A percentile compares a stretch with the other conserved stretches of the same genome.
Conservation (phyloP, 2,888 invertebrate genomes). For the Eupeodes luniger region DNA sequence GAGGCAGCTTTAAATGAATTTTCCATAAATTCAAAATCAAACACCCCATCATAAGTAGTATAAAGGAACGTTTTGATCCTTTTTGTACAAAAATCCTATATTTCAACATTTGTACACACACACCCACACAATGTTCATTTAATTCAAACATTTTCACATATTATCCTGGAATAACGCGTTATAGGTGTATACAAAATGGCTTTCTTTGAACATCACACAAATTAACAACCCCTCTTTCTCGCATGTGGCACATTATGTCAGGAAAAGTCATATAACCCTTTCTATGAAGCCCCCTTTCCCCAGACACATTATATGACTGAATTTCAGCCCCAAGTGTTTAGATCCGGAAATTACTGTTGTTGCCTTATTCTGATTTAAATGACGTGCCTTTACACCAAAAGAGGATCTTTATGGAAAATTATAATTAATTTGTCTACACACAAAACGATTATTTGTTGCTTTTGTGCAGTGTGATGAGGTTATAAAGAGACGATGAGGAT, state of each 20-base stretch:
- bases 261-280: constrained; percentile 13
- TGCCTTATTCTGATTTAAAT: constrained; percentile 54
- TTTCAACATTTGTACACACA: constrained; percentile 1
- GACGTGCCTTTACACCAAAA: constrained; percentile 25
- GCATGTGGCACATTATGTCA: constrained; percentile 26
- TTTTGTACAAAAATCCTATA: not conserved
- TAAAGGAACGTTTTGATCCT: constrained; percentile 31
- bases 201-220: not conserved
- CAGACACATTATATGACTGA: not conserved
- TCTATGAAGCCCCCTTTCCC: not conserved
- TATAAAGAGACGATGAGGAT: constrained; percentile 1
- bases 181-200: not conserved
- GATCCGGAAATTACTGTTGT: constrained; percentile 66
- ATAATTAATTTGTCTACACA: constrained; percentile 66
- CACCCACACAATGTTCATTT: constrained; percentile 29
- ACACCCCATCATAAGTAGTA: not conserved
- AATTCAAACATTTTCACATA: constrained; percentile 44
- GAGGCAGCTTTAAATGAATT: constrained; percentile 48
- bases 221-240: constrained; percentile 64
- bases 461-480: not conserved
- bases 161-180: constrained; percentile 21
- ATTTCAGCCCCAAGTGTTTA: constrained; percentile 18
- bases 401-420: constrained; percentile 46
- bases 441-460: constrained; percentile 18
- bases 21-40: constrained; percentile 35